Percentiles rank a stretch among this genome's conserved stretches.
Evolutionary conservation across 2,888 invertebrate species (phyloP).

Genomic region (Salticus scenicus): DNA sequence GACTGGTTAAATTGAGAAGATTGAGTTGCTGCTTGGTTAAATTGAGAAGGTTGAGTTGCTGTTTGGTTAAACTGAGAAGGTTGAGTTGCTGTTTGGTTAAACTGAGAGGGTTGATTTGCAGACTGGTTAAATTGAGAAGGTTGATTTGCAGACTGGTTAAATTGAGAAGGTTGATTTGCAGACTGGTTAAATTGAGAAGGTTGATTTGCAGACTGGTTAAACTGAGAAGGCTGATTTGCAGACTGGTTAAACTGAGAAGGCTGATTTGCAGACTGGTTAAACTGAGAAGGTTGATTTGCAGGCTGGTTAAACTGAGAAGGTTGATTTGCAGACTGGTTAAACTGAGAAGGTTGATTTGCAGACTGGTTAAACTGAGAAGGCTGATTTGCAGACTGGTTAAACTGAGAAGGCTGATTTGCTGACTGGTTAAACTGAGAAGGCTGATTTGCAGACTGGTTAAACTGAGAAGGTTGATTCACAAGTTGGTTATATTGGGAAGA

Average conservation of each 20-base stretch:
- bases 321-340: too few relatives aligned
- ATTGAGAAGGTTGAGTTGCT: constrained; percentile 12
- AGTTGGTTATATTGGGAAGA: too few relatives aligned
- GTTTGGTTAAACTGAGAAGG: constrained; percentile 11
- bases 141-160: constrained; percentile 22
- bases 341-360: too few relatives aligned
- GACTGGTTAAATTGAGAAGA: too few relatives aligned
- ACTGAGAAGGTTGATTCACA: too few relatives aligned
- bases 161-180: constrained; percentile 28
- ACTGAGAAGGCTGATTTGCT: too few relatives aligned
- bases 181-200: constrained; percentile 31
- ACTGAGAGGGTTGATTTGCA: neutral
- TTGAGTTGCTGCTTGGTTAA: constrained; percentile 5
- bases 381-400: too few relatives aligned
- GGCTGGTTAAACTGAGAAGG: too few relatives aligned
- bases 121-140: constrained; percentile 10
- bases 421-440: too few relatives aligned
- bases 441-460: too few relatives aligned
- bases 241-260: constrained; percentile 5
- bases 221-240: too few relatives aligned
- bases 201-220: constrained; percentile 8
- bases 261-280: neutral
- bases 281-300: constrained; percentile 6
- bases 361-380: too few relatives aligned
- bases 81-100: neutral